Conservation (phyloP, 2,888 invertebrate genomes). For the Apocheima hispidaria region DNA sequence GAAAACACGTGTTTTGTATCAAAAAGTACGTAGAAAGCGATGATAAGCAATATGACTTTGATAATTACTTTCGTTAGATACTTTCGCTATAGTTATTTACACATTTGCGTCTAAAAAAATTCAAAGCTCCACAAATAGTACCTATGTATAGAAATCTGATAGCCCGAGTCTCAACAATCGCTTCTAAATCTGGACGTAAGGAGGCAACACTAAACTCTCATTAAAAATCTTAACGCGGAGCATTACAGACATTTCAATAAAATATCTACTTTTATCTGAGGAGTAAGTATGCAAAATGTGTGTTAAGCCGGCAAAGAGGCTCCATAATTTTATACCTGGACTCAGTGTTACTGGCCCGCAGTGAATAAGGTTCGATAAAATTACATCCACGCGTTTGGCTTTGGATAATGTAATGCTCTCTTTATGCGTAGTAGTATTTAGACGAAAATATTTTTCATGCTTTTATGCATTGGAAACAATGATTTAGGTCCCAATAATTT, state of each 20-base stretch:
- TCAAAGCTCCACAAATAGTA: constrained; percentile 10
- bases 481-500: no score
- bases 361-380: constrained; percentile 27
- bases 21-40: neutral
- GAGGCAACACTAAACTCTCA: constrained; percentile 45
- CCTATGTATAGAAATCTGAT: constrained; percentile 22
- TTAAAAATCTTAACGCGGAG: constrained; percentile 55
- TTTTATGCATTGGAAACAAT: neutral
- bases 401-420: neutral
- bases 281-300: constrained; percentile 70
- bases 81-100: no score
- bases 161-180: constrained; percentile 37
- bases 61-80: no score
- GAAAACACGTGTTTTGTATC: neutral
- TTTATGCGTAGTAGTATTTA: neutral
- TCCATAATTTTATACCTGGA: constrained; percentile 65
- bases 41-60: no score
- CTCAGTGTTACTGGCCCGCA: constrained; percentile 24
- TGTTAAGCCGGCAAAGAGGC: constrained; percentile 63
- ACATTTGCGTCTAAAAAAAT: neutral
- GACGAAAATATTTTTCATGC: neutral
- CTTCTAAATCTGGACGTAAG: constrained; percentile 39
- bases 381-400: constrained; percentile 9
- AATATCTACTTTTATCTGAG: constrained; percentile 67
- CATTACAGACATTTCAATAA: constrained; percentile 67